Evolutionary conservation across 2,113 vertebrate genomes (phyloP).

Genomic region (Struthidea cinerea): DNA sequence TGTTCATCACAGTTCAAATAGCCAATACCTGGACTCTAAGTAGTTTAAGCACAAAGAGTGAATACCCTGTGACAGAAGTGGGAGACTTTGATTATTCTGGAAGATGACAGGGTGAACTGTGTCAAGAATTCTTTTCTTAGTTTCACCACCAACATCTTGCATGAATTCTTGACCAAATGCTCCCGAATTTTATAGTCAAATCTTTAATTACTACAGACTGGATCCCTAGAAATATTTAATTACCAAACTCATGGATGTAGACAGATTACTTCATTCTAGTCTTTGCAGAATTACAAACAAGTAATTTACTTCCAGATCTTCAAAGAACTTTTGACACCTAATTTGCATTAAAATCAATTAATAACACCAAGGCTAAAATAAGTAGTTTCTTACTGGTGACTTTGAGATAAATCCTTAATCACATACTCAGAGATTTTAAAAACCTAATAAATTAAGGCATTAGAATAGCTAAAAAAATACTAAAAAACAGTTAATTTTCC

Average conservation of each 20-base stretch:
- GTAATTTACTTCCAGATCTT: neutral
- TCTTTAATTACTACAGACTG: neutral
- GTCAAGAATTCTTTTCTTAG: neutral
- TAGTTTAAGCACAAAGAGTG: neutral
- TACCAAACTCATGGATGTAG: neutral
- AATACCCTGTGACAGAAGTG: neutral
- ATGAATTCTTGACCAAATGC: neutral
- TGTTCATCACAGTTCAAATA: neutral
- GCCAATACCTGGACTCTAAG: neutral
- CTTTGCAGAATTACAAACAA: neutral
- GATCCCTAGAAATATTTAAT: neutral
- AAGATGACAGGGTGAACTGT: neutral
- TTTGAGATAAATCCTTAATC: neutral
- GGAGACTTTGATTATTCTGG: neutral
- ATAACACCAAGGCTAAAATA: neutral
- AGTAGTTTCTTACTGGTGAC: neutral
- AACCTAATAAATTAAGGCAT: neutral
- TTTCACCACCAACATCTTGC: neutral
- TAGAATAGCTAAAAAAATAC: neutral
- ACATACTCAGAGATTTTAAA: neutral
- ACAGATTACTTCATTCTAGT: neutral
- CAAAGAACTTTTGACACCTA: neutral
- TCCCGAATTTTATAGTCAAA: neutral
- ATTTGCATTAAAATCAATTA: neutral
- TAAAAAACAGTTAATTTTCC: neutral